Conservation (phyloP, 2,113 vertebrate species). For the Erpornis zantholeuca region DNA sequence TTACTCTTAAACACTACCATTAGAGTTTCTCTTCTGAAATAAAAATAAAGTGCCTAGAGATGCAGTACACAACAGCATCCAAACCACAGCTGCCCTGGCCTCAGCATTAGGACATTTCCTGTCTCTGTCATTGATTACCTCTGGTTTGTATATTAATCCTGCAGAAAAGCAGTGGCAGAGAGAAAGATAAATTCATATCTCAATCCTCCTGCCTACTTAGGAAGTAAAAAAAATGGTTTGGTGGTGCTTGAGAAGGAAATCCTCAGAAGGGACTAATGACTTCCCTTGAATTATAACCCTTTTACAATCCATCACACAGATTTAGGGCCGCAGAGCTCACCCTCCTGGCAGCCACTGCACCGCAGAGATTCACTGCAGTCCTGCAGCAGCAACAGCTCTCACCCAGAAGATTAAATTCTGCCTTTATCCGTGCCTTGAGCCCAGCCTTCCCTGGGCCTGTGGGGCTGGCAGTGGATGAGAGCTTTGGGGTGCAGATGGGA, state of each 20-base stretch:
- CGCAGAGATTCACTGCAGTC: neutral
- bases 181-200: neutral
- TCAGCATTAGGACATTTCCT: neutral
- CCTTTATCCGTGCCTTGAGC: neutral
- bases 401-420: neutral
- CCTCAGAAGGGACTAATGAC: neutral
- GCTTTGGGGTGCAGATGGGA: neutral
- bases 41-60: neutral
- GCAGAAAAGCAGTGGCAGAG: neutral
- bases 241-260: neutral
- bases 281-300: neutral
- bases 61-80: neutral
- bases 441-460: neutral
- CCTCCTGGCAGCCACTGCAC: neutral
- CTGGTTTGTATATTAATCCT: neutral
- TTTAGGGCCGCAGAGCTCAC: neutral
- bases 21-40: neutral
- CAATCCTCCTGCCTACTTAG: neutral
- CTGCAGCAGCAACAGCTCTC: neutral
- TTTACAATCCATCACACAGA: neutral
- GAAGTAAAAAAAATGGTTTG: neutral
- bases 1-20: neutral
- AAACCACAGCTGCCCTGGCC: neutral
- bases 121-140: constrained; percentile 13
- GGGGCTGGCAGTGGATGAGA: neutral